Evolutionary conservation across 2,888 invertebrate species (phyloP), one percentile per base, ranked within the genome.

Genomic region (Acanthosoma haemorrhoidale): DNA sequence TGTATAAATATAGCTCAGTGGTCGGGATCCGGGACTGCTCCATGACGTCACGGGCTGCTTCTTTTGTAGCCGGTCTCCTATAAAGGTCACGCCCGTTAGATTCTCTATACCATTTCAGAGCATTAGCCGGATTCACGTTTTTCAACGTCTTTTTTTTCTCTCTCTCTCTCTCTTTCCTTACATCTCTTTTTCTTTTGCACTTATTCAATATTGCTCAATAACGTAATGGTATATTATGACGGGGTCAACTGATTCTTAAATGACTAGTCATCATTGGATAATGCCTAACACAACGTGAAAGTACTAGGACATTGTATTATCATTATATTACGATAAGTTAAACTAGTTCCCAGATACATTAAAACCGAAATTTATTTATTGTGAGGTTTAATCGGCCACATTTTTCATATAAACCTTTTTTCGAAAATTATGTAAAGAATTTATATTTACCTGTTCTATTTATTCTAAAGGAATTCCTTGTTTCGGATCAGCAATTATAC

Each of bases 91-190:
- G 25, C 25, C 51, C 51, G 51, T 51, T 51, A 25, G 29, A 51
- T 21, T 51, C 51, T 43, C 41, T 43, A n/a, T n/a, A 16, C 51
- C 51, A 51, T 51, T 51, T 25, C 29, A 51, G 51, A 51, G 51
- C 51, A 51, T 25, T 51, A 51, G 51, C 51, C 51, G 25, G 25
- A 51, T 51, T 51, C 51, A 51, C 51, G 51, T 51, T 51, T 29
- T 25, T 21, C n/a, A 25, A 25, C 51, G 13, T 18, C 6, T 51
- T 51, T 43, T 21, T 43, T 43, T 43, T 8, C n/a, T 21, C 4
- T 11, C n/a, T 11, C 21, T 43, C 43, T 21, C 4, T 43, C 29
- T 25, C 11, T 25, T 11, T 6, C 25, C 43, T 43, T 21, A 13
- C 11, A 25, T 51, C 13, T 51, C 25, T 51, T n/a, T n/a, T 51